These are phyloP conservation scores for Ennomos erosarius DNA, from an alignment of 2,888 invertebrate species.

Conservation along the genomic window DNA sequence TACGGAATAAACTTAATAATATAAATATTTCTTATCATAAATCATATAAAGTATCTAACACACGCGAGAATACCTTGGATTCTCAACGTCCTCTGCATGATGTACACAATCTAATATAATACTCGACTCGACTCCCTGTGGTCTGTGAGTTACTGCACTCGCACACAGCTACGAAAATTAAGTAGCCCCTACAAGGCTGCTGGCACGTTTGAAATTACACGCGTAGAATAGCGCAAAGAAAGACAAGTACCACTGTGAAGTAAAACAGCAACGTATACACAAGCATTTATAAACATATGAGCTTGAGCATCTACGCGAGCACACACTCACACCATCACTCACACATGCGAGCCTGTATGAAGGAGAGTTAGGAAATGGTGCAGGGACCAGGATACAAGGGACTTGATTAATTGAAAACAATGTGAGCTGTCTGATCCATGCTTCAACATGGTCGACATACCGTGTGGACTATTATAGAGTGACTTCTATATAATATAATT, in stretches of 20 bases:
- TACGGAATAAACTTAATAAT: no score
- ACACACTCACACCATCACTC: no score
- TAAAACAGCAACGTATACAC: not conserved
- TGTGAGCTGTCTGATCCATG: not conserved
- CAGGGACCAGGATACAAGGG: not conserved
- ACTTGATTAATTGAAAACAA: conserved; percentile 3
- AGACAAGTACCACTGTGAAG: not conserved
- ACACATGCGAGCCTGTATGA: no score
- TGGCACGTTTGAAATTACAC: not conserved
- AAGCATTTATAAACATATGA: no score
- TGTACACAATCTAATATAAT: conserved; percentile 4
- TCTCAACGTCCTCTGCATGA: not conserved
- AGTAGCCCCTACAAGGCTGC: not conserved
- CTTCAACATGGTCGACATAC: no score
- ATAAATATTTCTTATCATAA: not conserved
- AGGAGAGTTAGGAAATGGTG: not conserved
- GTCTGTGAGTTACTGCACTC: conserved; percentile 4
- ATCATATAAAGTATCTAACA: conserved; percentile 6
- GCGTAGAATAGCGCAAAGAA: not conserved
- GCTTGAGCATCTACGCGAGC: no score
- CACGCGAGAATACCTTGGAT: not conserved
- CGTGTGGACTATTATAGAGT: no score
- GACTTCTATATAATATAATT: no score
- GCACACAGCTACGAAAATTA: conserved; percentile 3
- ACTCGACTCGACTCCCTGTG: conserved; percentile 4